Evolutionary conservation across 1,140 invertebrate genomes (phyloP), one percentile per base, ranked within the genome.

Genomic region (Grapholita molesta): DNA sequence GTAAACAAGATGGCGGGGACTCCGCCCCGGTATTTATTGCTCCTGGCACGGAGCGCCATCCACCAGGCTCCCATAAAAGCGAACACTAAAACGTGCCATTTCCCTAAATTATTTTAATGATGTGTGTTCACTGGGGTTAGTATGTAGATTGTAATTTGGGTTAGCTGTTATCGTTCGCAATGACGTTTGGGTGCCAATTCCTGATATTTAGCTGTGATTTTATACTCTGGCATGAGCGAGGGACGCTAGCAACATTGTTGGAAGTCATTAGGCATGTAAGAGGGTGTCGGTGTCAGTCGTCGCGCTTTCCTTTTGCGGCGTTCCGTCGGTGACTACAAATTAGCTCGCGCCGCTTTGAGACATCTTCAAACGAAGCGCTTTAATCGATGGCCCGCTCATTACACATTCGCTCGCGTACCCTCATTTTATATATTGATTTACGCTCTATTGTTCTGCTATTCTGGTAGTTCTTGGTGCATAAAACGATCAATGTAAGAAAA

Each of bases 21-120:
- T 64, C 73, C 71, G 75, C 69, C 78, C 70, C 68, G 67, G 70
- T 80, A 78, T 88, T 86, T 88, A 85, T 83, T 78, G 76, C 74
- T 69, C 48, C 76, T 83, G 80, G 78, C 81, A 80, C 77, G 76
- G 67, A 71, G 77, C 64, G 64, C 67, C 77, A 75, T 74, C 74
- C 77, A 78, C 69, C 74, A 25, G 48, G 67, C 67, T 72, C 67
- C 71, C 75, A 80, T 84, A 79, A 84, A 86, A 72, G 78, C 78
- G 75, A 76, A 64, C 75, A 81, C 72, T 80, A 78, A 83, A 85
- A 83, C 76, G 75, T 79, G 78, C 76, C 74, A 76, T 83, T 86
- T 82, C 69, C 78, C 75, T 79, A 81, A 83, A 86, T 87, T 83
- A 86, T 82, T 85, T 84, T 79, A 82, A 87, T 86, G 84, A 83